Evolutionary conservation across 2,113 vertebrate species (phyloP).

Genomic region (Spea multiplicata): DNA sequence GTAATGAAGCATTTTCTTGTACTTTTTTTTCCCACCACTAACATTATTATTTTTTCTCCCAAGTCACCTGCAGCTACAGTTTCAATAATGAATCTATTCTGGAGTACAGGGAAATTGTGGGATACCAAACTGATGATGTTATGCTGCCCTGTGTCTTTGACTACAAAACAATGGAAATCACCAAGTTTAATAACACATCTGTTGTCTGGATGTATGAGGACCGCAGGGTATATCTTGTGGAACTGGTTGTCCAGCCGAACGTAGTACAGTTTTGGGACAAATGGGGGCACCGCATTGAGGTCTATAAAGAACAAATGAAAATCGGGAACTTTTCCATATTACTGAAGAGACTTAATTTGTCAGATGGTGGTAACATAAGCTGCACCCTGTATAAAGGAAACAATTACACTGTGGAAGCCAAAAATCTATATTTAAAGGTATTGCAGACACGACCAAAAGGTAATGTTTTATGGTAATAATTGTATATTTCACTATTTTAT

Average conservation of each 20-base stretch:
- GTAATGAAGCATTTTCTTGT: no score
- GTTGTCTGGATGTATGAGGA: not conserved
- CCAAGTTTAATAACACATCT: not conserved
- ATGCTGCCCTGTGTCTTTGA: not conserved
- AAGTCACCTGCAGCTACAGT: not conserved
- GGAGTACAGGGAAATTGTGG: not conserved
- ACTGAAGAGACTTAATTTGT: not conserved
- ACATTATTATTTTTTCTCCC: not conserved
- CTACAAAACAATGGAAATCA: not conserved
- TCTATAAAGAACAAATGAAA: not conserved
- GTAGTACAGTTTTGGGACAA: not conserved
- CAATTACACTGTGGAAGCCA: not conserved
- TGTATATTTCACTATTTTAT: no score
- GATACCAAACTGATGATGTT: not conserved
- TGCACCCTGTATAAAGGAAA: not conserved
- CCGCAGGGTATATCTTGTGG: not conserved
- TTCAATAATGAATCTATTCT: not conserved
- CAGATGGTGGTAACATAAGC: not conserved
- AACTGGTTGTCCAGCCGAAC: not conserved
- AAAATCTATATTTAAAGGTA: not conserved
- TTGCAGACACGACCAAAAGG: no score
- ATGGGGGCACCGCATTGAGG: not conserved
- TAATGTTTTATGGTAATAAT: no score
- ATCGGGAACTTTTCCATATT: not conserved
- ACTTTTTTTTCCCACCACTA: not conserved